Percentiles rank a stretch among this genome's conserved stretches.
Conservation (phyloP, 2,888 invertebrate species). For the Volucella zonaria region DNA sequence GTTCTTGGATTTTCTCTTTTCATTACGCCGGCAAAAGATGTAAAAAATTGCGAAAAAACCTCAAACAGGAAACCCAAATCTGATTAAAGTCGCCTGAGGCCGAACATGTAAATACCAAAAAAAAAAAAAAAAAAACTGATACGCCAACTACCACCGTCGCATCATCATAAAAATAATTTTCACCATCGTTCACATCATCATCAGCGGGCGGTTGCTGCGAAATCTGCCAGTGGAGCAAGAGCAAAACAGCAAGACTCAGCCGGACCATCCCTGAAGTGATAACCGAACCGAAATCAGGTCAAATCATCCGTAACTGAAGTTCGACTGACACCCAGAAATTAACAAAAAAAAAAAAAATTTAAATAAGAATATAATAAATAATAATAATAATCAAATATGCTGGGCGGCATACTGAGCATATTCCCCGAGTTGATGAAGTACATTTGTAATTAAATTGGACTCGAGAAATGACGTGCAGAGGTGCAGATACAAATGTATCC, state of each 20-base stretch:
- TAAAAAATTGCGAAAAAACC: slow-evolving; percentile 33
- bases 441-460: slow-evolving; percentile 72
- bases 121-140: slow-evolving; percentile 5
- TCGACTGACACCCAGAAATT: slow-evolving; percentile 58
- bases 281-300: slow-evolving; percentile 72
- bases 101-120: slow-evolving; percentile 10
- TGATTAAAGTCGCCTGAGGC: slow-evolving; percentile 70
- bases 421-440: slow-evolving; percentile 59
- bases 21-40: slow-evolving; percentile 51
- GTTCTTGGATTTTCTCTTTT: slow-evolving; percentile 12
- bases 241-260: not conserved
- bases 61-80: slow-evolving; percentile 70
- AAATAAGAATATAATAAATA: no score
- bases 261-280: slow-evolving; percentile 62
- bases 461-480: slow-evolving; percentile 57
- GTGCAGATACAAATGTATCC: slow-evolving; percentile 34
- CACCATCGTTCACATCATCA: slow-evolving; percentile 68
- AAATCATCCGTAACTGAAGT: slow-evolving; percentile 73
- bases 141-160: slow-evolving; percentile 38
- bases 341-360: no score
- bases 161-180: slow-evolving; percentile 71
- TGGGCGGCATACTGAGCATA: no score
- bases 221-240: slow-evolving; percentile 38
- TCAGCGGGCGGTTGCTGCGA: slow-evolving; percentile 20
- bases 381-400: no score